A percentile compares a stretch with the other conserved stretches of the same genome.
These are phyloP conservation scores for Tinea semifulvella DNA, from an alignment of 2,888 invertebrate species.

Conservation along the genomic window DNA sequence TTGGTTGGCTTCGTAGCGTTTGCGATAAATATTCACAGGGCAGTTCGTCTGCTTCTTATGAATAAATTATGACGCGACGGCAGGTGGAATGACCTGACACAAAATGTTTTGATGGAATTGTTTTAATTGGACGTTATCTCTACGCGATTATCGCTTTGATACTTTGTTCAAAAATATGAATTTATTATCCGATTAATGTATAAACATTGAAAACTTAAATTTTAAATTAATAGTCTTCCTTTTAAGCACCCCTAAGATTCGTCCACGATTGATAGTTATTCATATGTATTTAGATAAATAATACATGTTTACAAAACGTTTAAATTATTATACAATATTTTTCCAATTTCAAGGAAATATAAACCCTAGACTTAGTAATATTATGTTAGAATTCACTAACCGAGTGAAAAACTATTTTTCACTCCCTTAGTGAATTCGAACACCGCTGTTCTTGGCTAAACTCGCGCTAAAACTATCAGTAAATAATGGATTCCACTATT, in stretches of 20 bases:
- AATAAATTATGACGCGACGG: slow-evolving; percentile 56
- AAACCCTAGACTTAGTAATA: too few relatives aligned
- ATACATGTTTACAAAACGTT: not conserved
- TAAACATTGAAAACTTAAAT: not conserved
- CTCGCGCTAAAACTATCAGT: too few relatives aligned
- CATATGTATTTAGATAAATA: not conserved
- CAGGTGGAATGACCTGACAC: slow-evolving; percentile 66
- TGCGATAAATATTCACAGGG: slow-evolving; percentile 13
- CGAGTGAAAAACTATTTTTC: too few relatives aligned
- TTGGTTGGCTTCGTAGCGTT: slow-evolving; percentile 23
- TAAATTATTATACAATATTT: too few relatives aligned
- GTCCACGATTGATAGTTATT: not conserved
- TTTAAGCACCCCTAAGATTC: not conserved
- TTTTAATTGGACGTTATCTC: slow-evolving; percentile 64
- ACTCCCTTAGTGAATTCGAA: too few relatives aligned
- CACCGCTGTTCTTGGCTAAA: too few relatives aligned
- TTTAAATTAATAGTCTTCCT: not conserved
- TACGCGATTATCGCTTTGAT: slow-evolving; percentile 46
- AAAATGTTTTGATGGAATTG: slow-evolving; percentile 67
- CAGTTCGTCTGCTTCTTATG: slow-evolving; percentile 37
- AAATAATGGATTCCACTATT: too few relatives aligned
- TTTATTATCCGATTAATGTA: slow-evolving; percentile 28
- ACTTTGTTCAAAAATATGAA: slow-evolving; percentile 53
- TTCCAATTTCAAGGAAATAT: too few relatives aligned
- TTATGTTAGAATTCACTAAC: too few relatives aligned